Conservation (phyloP, 2,888 invertebrate species). For the Synergus gifuensis region DNA sequence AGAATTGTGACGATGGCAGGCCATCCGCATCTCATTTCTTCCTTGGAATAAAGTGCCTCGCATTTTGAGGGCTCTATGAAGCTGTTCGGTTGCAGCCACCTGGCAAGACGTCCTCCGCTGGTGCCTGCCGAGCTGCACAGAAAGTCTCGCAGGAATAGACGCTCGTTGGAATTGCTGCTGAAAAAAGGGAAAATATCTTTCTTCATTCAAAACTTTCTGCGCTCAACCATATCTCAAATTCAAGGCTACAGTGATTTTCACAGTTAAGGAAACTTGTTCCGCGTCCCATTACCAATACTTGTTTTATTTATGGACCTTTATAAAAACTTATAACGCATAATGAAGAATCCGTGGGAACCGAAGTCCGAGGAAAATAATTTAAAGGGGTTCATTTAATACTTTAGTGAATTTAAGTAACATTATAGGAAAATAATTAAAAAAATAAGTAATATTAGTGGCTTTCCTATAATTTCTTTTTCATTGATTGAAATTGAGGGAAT, state of each 20-base stretch:
- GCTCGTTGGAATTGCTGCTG: constrained; percentile 93
- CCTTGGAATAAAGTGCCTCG: constrained; percentile 88
- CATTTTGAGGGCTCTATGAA: constrained; percentile 93
- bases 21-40: constrained; percentile 88
- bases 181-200: constrained; percentile 66
- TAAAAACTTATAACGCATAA: background rate
- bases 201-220: constrained; percentile 20
- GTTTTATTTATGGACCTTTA: background rate
- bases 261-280: constrained; percentile 1
- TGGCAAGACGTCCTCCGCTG: constrained; percentile 93
- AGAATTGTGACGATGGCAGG: constrained; percentile 89
- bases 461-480: no score
- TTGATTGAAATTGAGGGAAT: no score
- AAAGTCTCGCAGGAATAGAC: constrained; percentile 95
- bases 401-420: background rate
- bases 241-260: background rate
- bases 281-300: background rate
- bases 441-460: no score
- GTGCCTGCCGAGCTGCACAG: constrained; percentile 92
- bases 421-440: no score
- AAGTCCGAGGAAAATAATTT: background rate
- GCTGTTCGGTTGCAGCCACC: constrained; percentile 96
- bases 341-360: background rate
- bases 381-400: background rate
- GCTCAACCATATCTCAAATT: constrained; percentile 3